phyloP scores from a whole-genome alignment of 2,797 vertebrate genomes.

The Agapornis canus region DNA sequence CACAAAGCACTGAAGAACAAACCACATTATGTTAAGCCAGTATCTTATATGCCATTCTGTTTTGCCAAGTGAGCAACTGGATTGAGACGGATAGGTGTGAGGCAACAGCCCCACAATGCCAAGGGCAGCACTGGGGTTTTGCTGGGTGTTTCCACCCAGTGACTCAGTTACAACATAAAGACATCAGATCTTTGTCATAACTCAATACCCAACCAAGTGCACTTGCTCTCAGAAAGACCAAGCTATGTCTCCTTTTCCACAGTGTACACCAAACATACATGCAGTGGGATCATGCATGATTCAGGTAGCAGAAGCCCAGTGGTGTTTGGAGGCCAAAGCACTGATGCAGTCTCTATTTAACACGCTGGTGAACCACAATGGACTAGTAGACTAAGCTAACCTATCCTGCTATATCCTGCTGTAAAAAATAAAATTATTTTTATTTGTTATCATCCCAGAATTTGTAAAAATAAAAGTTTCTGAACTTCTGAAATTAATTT shows the following conservation, averaged over 20 bases:
- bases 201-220: not conserved
- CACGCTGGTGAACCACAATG: fast-evolving
- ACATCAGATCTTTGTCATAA: not conserved
- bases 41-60: not conserved
- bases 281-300: not conserved
- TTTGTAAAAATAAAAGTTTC: not conserved
- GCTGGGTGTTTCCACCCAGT: not conserved
- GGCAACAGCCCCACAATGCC: not conserved
- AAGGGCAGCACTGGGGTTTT: fast-evolving
- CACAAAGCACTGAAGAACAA: not conserved
- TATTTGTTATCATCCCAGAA: not conserved
- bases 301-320: not conserved
- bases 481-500: not conserved
- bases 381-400: not conserved
- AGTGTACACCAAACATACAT: fast-evolving
- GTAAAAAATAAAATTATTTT: fast-evolving
- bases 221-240: not conserved
- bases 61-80: not conserved
- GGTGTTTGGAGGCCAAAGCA: not conserved
- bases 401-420: not conserved
- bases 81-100: not conserved
- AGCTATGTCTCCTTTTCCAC: not conserved
- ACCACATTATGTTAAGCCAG: not conserved
- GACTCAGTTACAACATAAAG: not conserved
- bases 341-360: not conserved